A percentile compares a stretch with the other conserved stretches of the same genome.
phyloP scores from a whole-genome alignment of 2,888 invertebrate genomes.

The Embidobia sp. region DNA sequence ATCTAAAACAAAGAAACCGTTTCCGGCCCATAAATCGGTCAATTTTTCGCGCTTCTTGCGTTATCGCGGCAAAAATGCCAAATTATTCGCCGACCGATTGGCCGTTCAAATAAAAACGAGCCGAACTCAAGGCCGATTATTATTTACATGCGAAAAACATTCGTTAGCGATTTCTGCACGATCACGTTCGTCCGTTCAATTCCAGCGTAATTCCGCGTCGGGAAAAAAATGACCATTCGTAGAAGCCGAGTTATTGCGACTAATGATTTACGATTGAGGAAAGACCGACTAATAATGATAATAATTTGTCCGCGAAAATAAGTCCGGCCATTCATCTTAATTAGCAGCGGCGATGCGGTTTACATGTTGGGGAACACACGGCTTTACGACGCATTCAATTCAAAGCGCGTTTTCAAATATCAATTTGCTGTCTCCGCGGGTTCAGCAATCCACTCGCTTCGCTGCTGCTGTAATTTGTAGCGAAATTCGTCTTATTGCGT shows the following conservation, averaged over 20 bases:
- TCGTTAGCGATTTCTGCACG: constrained; percentile 9
- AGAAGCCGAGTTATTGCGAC: constrained; percentile 38
- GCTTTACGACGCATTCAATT: constrained; percentile 52
- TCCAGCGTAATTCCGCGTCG: not conserved
- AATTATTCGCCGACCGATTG: constrained; percentile 16
- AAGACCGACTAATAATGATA: constrained; percentile 31
- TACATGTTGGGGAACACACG: constrained; percentile 16
- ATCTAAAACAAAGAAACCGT: constrained; percentile 11
- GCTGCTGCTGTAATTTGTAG: not conserved
- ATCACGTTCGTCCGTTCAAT: constrained; percentile 22
- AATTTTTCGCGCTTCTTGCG: not conserved
- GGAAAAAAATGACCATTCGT: constrained; percentile 15
- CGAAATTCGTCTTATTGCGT: constrained; percentile 11
- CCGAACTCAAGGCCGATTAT: constrained; percentile 24
- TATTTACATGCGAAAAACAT: constrained; percentile 34
- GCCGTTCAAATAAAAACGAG: constrained; percentile 27
- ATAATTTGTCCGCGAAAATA: constrained; percentile 48
- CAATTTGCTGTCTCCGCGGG: constrained; percentile 32
- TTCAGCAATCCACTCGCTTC: constrained; percentile 8
- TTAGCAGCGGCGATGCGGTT: constrained; percentile 34
- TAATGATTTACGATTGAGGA: constrained; percentile 43
- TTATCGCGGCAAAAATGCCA: not conserved
- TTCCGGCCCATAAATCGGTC: constrained; percentile 12
- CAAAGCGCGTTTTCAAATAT: constrained; percentile 47
- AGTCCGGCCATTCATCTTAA: constrained; percentile 43